Evolutionary conservation across 2,888 invertebrate genomes (phyloP).

Genomic region (Dicyrtomina minuta): DNA sequence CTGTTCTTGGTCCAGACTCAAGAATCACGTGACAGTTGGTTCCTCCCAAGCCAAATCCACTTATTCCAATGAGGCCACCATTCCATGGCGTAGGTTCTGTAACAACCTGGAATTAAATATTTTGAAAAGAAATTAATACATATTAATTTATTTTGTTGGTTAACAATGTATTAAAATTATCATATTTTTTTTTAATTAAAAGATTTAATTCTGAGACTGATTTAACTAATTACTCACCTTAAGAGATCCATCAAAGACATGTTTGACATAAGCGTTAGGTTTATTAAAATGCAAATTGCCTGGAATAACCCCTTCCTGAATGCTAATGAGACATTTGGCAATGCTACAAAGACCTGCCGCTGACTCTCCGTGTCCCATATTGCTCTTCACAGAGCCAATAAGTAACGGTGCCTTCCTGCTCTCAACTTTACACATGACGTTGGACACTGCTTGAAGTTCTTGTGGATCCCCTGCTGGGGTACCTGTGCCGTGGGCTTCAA

Average conservation of each 20-base stretch:
- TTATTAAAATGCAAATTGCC: slow-evolving; percentile 60
- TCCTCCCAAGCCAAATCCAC: slow-evolving; percentile 27
- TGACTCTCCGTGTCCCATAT: slow-evolving; percentile 64
- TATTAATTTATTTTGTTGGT: too few species aligned
- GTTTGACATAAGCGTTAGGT: slow-evolving; percentile 53
- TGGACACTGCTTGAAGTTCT: slow-evolving; percentile 60
- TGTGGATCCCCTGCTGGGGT: slow-evolving; percentile 63
- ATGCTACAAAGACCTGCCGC: slow-evolving; percentile 56
- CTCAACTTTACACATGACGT: slow-evolving; percentile 58
- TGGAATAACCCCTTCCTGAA: slow-evolving; percentile 60
- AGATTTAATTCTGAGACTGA: too few species aligned
- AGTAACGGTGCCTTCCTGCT: slow-evolving; percentile 56
- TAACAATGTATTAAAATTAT: too few species aligned
- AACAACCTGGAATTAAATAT: too few species aligned
- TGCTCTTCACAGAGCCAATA: slow-evolving; percentile 63
- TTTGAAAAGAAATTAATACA: too few species aligned
- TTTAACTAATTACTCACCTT: too few species aligned
- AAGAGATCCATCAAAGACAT: not conserved
- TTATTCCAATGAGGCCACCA: slow-evolving; percentile 22
- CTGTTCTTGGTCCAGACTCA: not conserved
- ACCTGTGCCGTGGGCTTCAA: slow-evolving; percentile 64
- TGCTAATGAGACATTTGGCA: slow-evolving; percentile 60
- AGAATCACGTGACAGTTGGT: slow-evolving; percentile 18
- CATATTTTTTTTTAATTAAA: too few species aligned
- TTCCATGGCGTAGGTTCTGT: slow-evolving; percentile 12